Percentiles rank a stretch among this genome's conserved stretches.
Evolutionary conservation across 2,113 vertebrate species (phyloP).

Genomic region (Lepus europaeus): DNA sequence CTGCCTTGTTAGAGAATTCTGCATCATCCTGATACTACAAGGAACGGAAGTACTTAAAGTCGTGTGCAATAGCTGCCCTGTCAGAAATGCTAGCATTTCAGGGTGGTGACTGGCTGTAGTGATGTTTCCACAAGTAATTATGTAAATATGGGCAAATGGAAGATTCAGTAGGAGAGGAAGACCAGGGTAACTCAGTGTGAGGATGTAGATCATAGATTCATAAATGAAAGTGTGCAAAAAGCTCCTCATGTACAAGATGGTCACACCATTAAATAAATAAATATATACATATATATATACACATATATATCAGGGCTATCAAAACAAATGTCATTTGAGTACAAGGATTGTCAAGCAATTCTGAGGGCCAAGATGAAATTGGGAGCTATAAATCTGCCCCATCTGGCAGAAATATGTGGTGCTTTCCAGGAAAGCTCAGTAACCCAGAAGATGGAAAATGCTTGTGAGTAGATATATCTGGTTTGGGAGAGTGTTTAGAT

Average conservation of each 20-base stretch:
- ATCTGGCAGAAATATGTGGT: slow-evolving; percentile 43
- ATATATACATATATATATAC: too few relatives aligned
- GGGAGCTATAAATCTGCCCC: slow-evolving; percentile 57
- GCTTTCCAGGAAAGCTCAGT: slow-evolving; percentile 27
- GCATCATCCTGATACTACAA: not conserved
- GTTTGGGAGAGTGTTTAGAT: not conserved
- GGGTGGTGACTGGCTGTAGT: fast-evolving
- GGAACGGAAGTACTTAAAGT: not conserved
- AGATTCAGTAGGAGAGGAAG: not conserved
- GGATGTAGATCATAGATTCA: not conserved
- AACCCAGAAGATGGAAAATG: not conserved
- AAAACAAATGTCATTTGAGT: not conserved
- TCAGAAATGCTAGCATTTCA: not conserved
- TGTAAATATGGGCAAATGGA: not conserved
- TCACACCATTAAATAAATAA: not conserved
- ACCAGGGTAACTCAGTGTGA: fast-evolving
- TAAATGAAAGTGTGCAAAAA: not conserved
- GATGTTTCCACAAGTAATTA: too few relatives aligned
- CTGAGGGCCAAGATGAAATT: slow-evolving; percentile 14
- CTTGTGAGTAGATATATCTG: slow-evolving; percentile 5
- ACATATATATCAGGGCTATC: not conserved
- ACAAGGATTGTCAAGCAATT: slow-evolving; percentile 16
- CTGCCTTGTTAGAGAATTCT: not conserved
- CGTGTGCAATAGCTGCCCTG: fast-evolving
- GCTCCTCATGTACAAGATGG: not conserved